Base-by-base conservation (phyloP, 2,797 vertebrate genomes). In the Prionace glauca region DNA sequence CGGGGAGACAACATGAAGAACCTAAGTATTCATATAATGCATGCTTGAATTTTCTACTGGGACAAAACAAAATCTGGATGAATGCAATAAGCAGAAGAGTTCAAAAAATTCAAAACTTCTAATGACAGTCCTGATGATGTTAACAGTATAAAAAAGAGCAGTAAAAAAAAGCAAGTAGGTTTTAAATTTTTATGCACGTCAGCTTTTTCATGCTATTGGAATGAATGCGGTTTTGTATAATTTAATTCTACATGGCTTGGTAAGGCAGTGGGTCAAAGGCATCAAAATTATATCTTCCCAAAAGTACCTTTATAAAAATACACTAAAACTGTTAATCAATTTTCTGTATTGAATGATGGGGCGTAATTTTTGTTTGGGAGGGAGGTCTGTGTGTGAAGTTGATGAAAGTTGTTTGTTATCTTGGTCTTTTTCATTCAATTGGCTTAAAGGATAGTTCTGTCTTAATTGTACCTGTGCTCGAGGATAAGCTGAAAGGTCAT, bases 401-500 rank as follows among this genome's bases (percentile, higher is more conserved):
- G 74, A 29, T 95, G 71, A 7, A 14, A 9, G 29, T 77, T 74
- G 71, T 77, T 32, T 12, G 77, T 77, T 95, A 62, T 50, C 74
- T 69, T 72, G 32, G 93, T 95, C 24, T 29, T 77, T 94, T 94
- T n/a, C 45, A 95, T 60, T 95, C 45, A 95, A 77, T 56, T 77
- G 16, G 56, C 50, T 95, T 95, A 32, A 95, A 95, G 45, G 93
- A 56, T 45, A 95, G 69, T 56, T 74, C 71, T 77, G 71, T 74
- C 26, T 29, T 77, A 95, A 95, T 77, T 95, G 60, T 77, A 95
- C 26, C 71, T 95, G 93, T 74, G 71, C 29, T 77, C 50, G 45
- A 77, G 93, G 93, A 95, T 95, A 95, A 95, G 93, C 71, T 60
- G 50, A 95, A 77, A 95, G 93, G 69, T 77, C 71, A 77, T 26